Evolutionary conservation across 2,888 invertebrate genomes (phyloP), one percentile per base, ranked within the genome.

Genomic region (Thelaira solivaga): DNA sequence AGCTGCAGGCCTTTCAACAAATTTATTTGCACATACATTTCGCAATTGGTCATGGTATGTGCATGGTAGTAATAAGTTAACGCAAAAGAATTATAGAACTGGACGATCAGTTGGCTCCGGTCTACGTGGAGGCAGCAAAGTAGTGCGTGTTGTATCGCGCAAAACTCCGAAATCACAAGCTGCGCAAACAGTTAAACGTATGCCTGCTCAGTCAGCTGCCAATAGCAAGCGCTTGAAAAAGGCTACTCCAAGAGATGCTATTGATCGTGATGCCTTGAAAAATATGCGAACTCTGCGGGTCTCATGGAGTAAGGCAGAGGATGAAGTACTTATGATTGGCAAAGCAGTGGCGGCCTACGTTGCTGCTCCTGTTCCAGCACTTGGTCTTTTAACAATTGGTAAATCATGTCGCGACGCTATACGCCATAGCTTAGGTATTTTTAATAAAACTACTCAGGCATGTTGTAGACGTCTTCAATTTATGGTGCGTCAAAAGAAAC

Each of bases 1-100:
- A 2, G 87, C 94, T 0, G 94, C 91, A 11, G 95, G 95, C 0
- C 88, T 94, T 0, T 94, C 95, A 85, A 93, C 94, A 0, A 90
- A 91, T 0, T 89, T 95, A 18, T 95, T 92, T 89, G 88, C 92
- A 0, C 93, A 93, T 83, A 86, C 93, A 3, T 91, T 91, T 74
- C 90, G 92, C 13, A 93, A 93, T 81, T 94, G 94, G 94, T 90
- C 90, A 29, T 91, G 91, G 91, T 82, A 86, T 2, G 76, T 84
- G 3, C 85, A 82, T 18, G 76, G 79, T 4, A 81, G 81, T 16
- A 77, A 74, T 13, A 82, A 80, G 16, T 13, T 78, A 2, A 7
- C 51, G 1, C 6, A 18, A 7, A 69, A 62, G 29, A 65, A 59
- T 43, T 8, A 61, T 3, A 74, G 69, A 22, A 80, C 55, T 10